Percentiles rank a stretch among this genome's conserved stretches.
Evolutionary conservation across 2,797 vertebrate genomes (phyloP).

Genomic region (Periparus ater): DNA sequence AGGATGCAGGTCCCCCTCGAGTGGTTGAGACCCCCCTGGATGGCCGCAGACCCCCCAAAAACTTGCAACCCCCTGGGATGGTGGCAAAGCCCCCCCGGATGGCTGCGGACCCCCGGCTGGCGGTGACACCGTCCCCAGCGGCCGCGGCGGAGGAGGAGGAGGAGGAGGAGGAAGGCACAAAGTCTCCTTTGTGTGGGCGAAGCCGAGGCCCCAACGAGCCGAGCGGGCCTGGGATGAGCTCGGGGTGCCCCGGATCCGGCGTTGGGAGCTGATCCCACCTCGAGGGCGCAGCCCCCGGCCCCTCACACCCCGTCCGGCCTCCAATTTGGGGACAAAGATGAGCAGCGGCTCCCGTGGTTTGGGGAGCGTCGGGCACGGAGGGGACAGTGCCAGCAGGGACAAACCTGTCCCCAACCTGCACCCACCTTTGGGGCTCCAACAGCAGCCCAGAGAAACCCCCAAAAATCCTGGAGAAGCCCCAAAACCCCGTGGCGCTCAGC

Average conservation of each 20-base stretch:
- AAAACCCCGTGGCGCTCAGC: accelerated
- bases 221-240: neutral
- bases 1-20: neutral
- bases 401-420: accelerated
- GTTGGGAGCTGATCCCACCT: accelerated
- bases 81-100: neutral
- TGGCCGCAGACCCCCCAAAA: neutral
- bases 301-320: neutral
- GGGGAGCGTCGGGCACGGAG: accelerated
- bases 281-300: accelerated
- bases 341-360: accelerated
- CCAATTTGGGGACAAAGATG: accelerated
- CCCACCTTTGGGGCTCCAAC: neutral
- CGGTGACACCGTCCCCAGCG: neutral
- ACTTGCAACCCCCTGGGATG: accelerated
- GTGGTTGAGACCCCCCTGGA: neutral
- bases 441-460: neutral
- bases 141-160: neutral
- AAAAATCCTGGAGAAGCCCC: neutral
- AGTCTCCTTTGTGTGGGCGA: conserved; percentile 12
- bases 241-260: accelerated
- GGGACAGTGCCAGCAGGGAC: neutral
- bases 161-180: conserved; percentile 33
- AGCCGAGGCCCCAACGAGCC: neutral
- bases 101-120: neutral